Percentiles rank a stretch among this genome's conserved stretches.
phyloP scores from a whole-genome alignment of 1,140 invertebrate species.

The Drosophila pachea region DNA sequence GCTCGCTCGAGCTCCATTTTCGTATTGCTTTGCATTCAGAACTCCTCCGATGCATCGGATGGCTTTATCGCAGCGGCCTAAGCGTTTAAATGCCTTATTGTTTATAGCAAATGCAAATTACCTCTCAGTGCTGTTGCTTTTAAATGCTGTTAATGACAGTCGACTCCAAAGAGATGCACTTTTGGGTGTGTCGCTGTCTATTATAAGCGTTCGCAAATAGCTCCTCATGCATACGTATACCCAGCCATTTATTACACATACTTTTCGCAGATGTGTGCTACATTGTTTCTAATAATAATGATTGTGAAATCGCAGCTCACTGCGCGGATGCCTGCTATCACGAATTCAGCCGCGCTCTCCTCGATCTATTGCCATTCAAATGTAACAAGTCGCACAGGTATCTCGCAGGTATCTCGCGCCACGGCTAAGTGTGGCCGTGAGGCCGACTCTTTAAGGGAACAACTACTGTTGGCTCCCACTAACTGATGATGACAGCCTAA shows the following conservation, averaged over 20 bases:
- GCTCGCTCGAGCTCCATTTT: slow-evolving; percentile 65
- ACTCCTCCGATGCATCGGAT: slow-evolving; percentile 36
- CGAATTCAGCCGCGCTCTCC: no score
- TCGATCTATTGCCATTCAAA: no score
- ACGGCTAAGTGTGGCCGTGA: background rate
- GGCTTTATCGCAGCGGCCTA: slow-evolving; percentile 29
- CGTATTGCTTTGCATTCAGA: slow-evolving; percentile 50
- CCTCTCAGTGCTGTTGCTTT: slow-evolving; percentile 49
- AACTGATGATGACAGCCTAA: slow-evolving; percentile 53
- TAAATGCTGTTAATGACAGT: slow-evolving; percentile 74
- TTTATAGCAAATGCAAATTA: slow-evolving; percentile 57
- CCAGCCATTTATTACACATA: slow-evolving; percentile 8
- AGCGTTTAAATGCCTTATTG: slow-evolving; percentile 63
- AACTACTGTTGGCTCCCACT: slow-evolving; percentile 23
- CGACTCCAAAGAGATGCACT: slow-evolving; percentile 62
- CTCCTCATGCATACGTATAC: background rate
- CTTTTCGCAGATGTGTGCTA: background rate
- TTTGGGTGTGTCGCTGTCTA: slow-evolving; percentile 65
- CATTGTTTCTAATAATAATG: slow-evolving; percentile 47
- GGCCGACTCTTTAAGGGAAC: background rate
- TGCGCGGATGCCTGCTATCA: slow-evolving; percentile 16
- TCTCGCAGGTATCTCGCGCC: background rate
- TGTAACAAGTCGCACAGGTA: slow-evolving; percentile 1
- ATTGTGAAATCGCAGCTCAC: slow-evolving; percentile 37
- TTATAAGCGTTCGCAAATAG: slow-evolving; percentile 38